These are phyloP conservation scores for Sarcophaga caerulescens DNA, from an alignment of 2,888 invertebrate species.

Conservation along the genomic window DNA sequence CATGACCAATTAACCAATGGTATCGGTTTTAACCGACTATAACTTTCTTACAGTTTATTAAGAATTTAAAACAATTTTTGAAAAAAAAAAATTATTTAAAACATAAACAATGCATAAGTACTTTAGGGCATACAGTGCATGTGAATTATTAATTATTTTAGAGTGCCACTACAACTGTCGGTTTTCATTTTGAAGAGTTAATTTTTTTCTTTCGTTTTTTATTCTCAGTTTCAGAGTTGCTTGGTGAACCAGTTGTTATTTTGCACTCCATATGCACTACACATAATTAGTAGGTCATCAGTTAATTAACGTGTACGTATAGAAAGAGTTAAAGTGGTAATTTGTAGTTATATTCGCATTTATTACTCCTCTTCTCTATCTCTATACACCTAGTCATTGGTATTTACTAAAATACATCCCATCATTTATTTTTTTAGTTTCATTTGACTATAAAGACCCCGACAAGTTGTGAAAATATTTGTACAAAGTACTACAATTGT, in stretches of 20 bases:
- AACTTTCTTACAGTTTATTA: too few relatives aligned
- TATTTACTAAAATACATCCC: too few relatives aligned
- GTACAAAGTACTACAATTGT: background rate
- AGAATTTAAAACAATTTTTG: too few relatives aligned
- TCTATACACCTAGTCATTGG: too few relatives aligned
- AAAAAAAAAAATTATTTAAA: too few relatives aligned
- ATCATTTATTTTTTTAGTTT: too few relatives aligned
- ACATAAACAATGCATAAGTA: too few relatives aligned
- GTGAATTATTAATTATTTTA: background rate
- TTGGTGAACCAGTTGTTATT: constrained; percentile 31
- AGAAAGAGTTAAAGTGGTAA: background rate
- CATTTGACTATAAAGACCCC: background rate
- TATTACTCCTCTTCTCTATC: too few relatives aligned
- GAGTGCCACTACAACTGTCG: background rate
- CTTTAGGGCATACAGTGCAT: background rate
- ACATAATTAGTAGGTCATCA: constrained; percentile 69
- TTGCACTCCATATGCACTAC: constrained; percentile 54
- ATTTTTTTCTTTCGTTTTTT: constrained; percentile 4
- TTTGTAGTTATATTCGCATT: background rate
- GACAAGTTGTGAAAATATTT: background rate
- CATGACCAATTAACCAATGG: too few relatives aligned
- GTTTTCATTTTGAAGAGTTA: background rate
- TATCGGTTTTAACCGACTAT: too few relatives aligned
- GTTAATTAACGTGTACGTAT: constrained; percentile 67
- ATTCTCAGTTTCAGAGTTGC: constrained; percentile 1